phyloP scores from a whole-genome alignment of 2,113 vertebrate genomes.

The Anguilla japonica region DNA sequence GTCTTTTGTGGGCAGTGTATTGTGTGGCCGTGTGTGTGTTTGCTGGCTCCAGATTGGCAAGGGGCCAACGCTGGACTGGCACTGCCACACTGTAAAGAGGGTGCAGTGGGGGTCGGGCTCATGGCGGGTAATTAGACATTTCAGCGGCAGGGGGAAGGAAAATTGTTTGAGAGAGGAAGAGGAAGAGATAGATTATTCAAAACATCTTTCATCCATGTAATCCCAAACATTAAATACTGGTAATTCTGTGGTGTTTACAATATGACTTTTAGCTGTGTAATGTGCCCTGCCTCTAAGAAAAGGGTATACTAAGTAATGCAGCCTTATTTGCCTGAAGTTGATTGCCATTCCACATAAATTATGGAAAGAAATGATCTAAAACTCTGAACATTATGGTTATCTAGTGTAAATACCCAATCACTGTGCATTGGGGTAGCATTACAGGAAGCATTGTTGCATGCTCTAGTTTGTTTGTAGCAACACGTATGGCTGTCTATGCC shows the following conservation, averaged over 20 bases:
- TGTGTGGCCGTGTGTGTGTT: not conserved
- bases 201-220: not conserved
- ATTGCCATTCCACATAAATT: no score
- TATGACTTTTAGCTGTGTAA: not conserved
- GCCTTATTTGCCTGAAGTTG: no score
- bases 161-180: slow-evolving; percentile 46
- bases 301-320: no score
- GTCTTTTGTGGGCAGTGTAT: not conserved
- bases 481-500: not conserved
- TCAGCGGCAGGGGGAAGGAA: slow-evolving; percentile 58
- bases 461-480: not conserved
- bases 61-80: not conserved
- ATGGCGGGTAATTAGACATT: slow-evolving; percentile 54
- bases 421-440: no score
- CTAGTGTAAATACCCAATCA: no score
- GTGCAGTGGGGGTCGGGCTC: not conserved
- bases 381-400: no score
- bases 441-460: not conserved
- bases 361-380: no score
- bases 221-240: not conserved
- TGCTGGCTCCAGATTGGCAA: not conserved
- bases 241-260: not conserved
- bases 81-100: not conserved
- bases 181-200: not conserved
- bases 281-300: no score